phyloP scores from a whole-genome alignment of 2,113 vertebrate genomes.

The Regulus satrapa region DNA sequence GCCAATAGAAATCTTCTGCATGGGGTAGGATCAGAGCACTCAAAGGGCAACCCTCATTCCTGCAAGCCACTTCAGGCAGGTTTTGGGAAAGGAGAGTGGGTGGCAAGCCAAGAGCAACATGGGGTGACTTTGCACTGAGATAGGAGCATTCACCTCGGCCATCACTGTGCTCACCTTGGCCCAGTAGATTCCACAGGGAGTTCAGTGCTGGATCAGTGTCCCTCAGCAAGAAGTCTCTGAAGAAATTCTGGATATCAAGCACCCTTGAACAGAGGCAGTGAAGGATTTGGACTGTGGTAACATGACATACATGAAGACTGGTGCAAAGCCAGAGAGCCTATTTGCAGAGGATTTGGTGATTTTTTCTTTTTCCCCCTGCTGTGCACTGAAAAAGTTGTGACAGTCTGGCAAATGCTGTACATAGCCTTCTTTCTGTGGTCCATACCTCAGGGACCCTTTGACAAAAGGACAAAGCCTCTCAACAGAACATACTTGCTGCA shows the following conservation, averaged over 20 bases:
- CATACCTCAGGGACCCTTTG: neutral
- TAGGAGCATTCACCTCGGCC: fast-evolving
- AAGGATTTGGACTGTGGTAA: neutral
- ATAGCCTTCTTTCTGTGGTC: neutral
- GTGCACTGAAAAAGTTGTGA: neutral
- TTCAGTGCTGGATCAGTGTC: neutral
- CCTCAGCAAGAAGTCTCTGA: neutral
- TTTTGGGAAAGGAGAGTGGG: neutral
- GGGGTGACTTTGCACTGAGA: fast-evolving
- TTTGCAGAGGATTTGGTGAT: neutral
- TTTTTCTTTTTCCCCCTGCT: neutral
- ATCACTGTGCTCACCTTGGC: fast-evolving
- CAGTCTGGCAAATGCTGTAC: neutral
- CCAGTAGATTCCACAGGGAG: neutral
- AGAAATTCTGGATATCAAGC: neutral
- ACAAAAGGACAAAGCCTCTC: neutral
- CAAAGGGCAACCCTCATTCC: neutral
- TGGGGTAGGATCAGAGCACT: neutral
- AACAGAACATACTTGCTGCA: neutral
- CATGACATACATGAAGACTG: neutral
- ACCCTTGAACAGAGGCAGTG: neutral
- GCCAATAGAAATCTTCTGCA: neutral
- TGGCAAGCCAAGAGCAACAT: neutral
- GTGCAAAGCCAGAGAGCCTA: neutral
- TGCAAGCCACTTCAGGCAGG: neutral